Evolutionary conservation across 2,797 vertebrate species (phyloP), one percentile per base, ranked within the genome.

Genomic region (Anisognathus igniventris): DNA sequence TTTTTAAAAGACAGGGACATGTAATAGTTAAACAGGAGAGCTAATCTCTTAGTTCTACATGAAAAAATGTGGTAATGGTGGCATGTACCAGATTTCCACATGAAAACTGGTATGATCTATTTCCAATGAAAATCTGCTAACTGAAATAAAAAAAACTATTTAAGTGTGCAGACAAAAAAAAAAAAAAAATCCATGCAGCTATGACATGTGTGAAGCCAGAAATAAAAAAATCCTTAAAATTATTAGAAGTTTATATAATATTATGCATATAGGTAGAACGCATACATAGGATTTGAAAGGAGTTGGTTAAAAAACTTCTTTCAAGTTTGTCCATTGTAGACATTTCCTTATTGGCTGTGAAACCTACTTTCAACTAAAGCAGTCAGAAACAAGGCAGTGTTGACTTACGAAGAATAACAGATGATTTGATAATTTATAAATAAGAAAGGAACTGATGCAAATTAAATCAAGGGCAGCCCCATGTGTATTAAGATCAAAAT

Each of bases 391-490:
- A 90, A 86, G 73, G 64, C 31, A 58, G 19, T 54, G 60, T 67
- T 92, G 67, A 60, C 64, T 90, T 56, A 70, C 47, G 56, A 70
- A 39, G 70, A 79, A 64, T 37, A 93, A 84, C 3, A 91, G 44
- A 58, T 33, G 12, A 60, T 37, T 82, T 60, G 53, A 50, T 72
- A 62, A 90, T 71, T 86, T 85, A 92, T 57, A 93, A 84, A 64
- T 79, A 88, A 56, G 53, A 90, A 94, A 86, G 51, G 33, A 82
- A 92, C 27, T 31, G 67, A 93, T 80, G 33, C 64, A 91, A 94
- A 72, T 77, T 64, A 75, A 84, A 92, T 70, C 37, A 84, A 77
- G 77, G 77, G 18, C 5, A 7, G 61, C 57, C 64, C 39, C 71
- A 61, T 31, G 65, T 60, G 45, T 71, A 85, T 33, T n/a, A 86